These are phyloP conservation scores for Thecocarcelia acutangulata DNA, from an alignment of 2,888 invertebrate genomes.

Conservation along the genomic window DNA sequence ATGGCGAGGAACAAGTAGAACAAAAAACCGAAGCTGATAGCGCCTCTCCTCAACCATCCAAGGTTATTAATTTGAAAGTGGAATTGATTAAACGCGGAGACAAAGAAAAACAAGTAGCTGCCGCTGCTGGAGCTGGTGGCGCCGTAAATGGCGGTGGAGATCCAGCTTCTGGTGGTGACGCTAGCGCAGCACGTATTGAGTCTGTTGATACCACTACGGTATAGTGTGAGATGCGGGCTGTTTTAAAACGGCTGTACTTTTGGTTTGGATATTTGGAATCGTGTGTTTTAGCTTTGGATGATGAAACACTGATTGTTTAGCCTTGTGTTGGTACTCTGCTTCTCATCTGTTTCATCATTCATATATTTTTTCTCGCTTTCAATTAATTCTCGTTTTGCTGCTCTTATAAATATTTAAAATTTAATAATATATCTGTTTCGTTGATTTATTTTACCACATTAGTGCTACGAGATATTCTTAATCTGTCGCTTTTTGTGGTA, in stretches of 20 bases:
- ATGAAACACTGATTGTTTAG: constrained; percentile 61
- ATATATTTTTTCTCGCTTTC: constrained; percentile 14
- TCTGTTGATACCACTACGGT: constrained; percentile 81
- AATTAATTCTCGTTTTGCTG: constrained; percentile 17
- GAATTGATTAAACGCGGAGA: constrained; percentile 77
- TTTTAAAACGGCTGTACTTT: constrained; percentile 79
- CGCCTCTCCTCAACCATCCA: constrained; percentile 36
- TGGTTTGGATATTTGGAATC: constrained; percentile 78
- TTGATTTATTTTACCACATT: constrained; percentile 22
- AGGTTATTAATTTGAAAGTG: constrained; percentile 76
- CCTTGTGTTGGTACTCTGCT: constrained; percentile 49
- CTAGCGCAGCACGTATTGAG: constrained; percentile 77
- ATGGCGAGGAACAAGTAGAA: constrained; percentile 67
- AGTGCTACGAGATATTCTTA: constrained; percentile 36
- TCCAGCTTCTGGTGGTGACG: constrained; percentile 72
- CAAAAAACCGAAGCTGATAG: constrained; percentile 45
- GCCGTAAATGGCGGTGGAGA: constrained; percentile 68
- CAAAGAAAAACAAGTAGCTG: constrained; percentile 71
- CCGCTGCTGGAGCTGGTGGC: constrained; percentile 69
- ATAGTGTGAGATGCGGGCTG: constrained; percentile 80
- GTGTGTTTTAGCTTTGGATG: constrained; percentile 72
- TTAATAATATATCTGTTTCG: constrained; percentile 18
- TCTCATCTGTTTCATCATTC: constrained; percentile 43
- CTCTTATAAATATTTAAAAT: constrained; percentile 32
- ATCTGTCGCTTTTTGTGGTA: constrained; percentile 17